Evolutionary conservation across 2,113 vertebrate species (phyloP).

Genomic region (Manacus vitellinus): DNA sequence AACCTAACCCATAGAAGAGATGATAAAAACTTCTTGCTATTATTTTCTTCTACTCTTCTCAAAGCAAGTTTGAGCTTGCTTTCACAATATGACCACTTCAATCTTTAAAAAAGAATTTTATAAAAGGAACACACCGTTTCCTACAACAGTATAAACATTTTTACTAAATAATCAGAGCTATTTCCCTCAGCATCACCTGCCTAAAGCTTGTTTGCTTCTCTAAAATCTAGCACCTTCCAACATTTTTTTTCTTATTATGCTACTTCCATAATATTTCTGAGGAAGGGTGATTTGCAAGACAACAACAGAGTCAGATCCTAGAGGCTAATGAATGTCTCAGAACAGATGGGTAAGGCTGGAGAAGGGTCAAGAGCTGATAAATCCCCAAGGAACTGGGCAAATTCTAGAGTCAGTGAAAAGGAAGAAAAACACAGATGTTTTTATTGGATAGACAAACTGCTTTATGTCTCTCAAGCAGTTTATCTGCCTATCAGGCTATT

Average conservation of each 20-base stretch:
- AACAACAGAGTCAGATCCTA: neutral
- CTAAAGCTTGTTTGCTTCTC: neutral
- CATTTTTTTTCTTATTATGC: neutral
- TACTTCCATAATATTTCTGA: neutral
- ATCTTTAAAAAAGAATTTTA: neutral
- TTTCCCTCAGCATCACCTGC: neutral
- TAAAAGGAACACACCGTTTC: neutral
- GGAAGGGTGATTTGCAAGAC: neutral
- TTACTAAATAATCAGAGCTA: neutral
- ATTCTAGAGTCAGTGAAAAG: neutral
- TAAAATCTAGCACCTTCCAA: neutral
- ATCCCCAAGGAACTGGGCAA: neutral
- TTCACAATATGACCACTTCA: neutral
- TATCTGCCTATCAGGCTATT: too few relatives aligned
- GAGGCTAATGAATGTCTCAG: neutral
- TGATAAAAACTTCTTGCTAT: neutral
- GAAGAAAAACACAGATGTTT: neutral
- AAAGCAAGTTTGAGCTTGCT: neutral
- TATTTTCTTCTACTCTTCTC: neutral
- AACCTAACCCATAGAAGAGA: neutral
- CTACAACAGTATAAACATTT: neutral
- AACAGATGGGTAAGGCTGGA: neutral
- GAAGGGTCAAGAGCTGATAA: neutral
- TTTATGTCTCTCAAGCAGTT: too few relatives aligned
- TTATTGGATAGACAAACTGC: neutral